These are phyloP conservation scores for Bombus sibiricus DNA, from an alignment of 1,140 invertebrate genomes.

Conservation along the genomic window DNA sequence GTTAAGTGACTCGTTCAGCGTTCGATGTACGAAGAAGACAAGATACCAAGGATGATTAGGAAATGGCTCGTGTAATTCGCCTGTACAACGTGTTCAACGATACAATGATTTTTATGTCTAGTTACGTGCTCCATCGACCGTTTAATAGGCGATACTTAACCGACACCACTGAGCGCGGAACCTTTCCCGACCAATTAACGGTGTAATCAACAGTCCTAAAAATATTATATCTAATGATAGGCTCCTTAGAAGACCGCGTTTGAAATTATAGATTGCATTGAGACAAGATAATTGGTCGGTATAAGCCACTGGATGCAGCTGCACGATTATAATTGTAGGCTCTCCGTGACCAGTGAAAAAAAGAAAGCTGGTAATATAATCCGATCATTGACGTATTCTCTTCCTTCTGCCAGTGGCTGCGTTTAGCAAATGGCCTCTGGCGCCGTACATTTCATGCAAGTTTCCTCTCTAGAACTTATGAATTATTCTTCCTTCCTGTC, in stretches of 20 bases:
- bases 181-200: conserved; percentile 61
- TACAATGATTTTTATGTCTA: conserved; percentile 24
- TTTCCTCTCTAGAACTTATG: conserved; percentile 10
- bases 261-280: conserved; percentile 72
- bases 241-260: conserved; percentile 52
- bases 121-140: conserved; percentile 44
- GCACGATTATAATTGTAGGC: conserved; percentile 73
- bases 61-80: conserved; percentile 4
- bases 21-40: neutral
- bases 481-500: neutral
- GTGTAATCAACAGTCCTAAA: conserved; percentile 69
- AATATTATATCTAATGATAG: conserved; percentile 76
- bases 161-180: conserved; percentile 19
- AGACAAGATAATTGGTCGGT: conserved; percentile 72
- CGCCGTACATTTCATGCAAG: neutral
- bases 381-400: conserved; percentile 55
- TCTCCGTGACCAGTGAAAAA: conserved; percentile 44
- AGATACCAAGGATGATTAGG: neutral
- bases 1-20: conserved; percentile 34
- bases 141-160: conserved; percentile 62
- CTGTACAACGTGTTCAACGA: conserved; percentile 11
- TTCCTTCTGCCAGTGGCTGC: conserved; percentile 31
- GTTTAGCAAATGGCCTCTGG: conserved; percentile 39
- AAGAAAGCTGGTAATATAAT: conserved; percentile 59
- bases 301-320: conserved; percentile 65